Evolutionary conservation across 2,797 vertebrate species (phyloP), one percentile per base, ranked within the genome.

Genomic region (Intellagama lesueurii): DNA sequence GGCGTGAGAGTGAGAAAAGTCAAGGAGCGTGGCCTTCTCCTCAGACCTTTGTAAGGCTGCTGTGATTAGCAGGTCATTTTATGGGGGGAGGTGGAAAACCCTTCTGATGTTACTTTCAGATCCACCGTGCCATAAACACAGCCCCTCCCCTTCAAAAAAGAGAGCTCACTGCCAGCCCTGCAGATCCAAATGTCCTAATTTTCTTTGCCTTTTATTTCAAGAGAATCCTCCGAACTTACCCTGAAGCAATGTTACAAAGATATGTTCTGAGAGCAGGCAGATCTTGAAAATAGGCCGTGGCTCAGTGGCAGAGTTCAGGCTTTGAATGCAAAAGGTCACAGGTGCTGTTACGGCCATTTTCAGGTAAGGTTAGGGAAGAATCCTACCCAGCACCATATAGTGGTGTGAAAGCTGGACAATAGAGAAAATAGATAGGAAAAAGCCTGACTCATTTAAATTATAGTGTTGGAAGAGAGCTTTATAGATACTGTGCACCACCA

Each of bases 31-130:
- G 16, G 90, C 93, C 49, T 64, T 35, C 0, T 0, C 0, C 56
- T 81, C 49, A 89, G 84, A 79, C 81, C 64, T 1, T 4, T 60
- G 64, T 1, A 66, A 72, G 9, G n/a, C 87, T 72, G 52, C 73
- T 80, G 75, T 91, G 60, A 70, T 64, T 44, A 90, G 70, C 49
- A 56, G 40, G 49, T 79, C 40, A 14, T 49, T 90, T 91, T 87
- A 77, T 77, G 49, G 19, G 5, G 19, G 19, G 5, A 22, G 19
- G 60, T 11, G 60, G 19, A 12, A 87, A 44, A 16, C 7, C 49
- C 26, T 28, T 68, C 35, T 82, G 84, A 79, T 76, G 24, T 86
- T 76, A 6, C 73, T 40, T 81, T 52, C 35, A 40, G 68, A 69
- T 81, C 88, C 90, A 64, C 77, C 44, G 0, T 82, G 88, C 40